Conservation (phyloP, 2,113 vertebrate genomes). For the Labrus mixtus region DNA sequence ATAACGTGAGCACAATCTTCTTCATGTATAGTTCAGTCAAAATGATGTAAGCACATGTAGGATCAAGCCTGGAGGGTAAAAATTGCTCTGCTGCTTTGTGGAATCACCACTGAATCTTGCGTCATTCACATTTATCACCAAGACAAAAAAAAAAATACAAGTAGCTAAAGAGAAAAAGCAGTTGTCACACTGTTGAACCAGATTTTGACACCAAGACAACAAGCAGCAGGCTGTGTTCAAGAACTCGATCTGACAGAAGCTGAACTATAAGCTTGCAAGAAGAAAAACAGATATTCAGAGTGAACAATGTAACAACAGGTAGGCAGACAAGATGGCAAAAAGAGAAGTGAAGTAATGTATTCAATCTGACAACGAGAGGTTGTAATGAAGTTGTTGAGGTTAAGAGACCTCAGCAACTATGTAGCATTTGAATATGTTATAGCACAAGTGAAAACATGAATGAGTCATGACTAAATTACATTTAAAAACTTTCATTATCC, state of each 20-base stretch:
- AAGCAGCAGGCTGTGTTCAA: neutral
- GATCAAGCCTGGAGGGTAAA: constrained; percentile 1
- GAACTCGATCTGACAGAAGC: constrained; percentile 9
- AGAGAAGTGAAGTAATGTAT: too few relatives aligned
- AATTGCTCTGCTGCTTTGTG: neutral
- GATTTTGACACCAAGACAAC: neutral
- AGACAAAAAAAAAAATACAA: neutral
- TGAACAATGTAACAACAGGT: neutral
- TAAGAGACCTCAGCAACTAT: too few relatives aligned
- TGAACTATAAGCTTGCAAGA: neutral
- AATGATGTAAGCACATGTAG: constrained; percentile 2
- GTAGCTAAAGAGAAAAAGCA: neutral
- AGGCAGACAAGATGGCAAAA: constrained; percentile 11
- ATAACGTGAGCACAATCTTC: neutral
- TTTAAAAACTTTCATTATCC: too few relatives aligned
- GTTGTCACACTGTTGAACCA: constrained; percentile 6
- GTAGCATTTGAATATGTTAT: too few relatives aligned
- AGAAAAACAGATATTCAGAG: neutral
- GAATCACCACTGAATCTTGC: neutral
- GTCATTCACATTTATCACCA: constrained; percentile 8
- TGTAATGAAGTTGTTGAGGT: neutral
- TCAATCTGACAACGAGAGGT: neutral
- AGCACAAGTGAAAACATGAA: too few relatives aligned
- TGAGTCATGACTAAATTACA: too few relatives aligned
- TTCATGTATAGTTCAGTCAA: constrained; percentile 19